Evolutionary conservation across 2,888 invertebrate species (phyloP).

Genomic region (Acanthosepion pharaonis): DNA sequence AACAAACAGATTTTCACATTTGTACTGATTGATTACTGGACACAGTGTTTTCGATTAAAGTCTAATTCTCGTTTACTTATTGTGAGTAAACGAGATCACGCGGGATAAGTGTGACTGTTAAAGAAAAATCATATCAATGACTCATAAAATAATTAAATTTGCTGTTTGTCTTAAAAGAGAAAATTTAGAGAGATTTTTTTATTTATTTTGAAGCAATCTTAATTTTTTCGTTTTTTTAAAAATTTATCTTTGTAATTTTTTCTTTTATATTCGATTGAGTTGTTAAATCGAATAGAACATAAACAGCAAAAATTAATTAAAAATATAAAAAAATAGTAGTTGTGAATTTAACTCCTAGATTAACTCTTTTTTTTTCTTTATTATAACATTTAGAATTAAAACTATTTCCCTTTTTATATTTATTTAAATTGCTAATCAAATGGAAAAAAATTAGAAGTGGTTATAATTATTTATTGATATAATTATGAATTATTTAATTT

Average conservation of each 20-base stretch:
- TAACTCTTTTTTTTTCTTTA: not conserved
- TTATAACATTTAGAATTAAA: too few relatives aligned
- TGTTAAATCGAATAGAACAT: not conserved
- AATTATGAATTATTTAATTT: not conserved
- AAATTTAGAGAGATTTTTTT: not conserved
- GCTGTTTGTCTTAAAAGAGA: not conserved
- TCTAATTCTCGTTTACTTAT: not conserved
- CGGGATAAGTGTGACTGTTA: not conserved
- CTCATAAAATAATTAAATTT: not conserved
- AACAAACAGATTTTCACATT: not conserved
- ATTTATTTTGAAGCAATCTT: not conserved
- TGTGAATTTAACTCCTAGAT: not conserved
- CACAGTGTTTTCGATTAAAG: not conserved
- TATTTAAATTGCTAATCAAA: too few relatives aligned
- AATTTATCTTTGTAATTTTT: not conserved
- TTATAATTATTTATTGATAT: not conserved
- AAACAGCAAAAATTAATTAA: not conserved
- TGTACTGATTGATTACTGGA: not conserved
- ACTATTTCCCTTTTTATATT: too few relatives aligned
- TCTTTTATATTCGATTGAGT: not conserved
- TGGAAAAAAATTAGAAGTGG: too few relatives aligned
- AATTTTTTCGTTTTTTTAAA: not conserved
- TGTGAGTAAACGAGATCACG: not conserved
- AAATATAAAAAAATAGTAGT: not conserved
- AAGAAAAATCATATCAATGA: not conserved